These are phyloP conservation scores for Corythornis cristatus DNA, from an alignment of 2,113 vertebrate genomes.

Conservation along the genomic window DNA sequence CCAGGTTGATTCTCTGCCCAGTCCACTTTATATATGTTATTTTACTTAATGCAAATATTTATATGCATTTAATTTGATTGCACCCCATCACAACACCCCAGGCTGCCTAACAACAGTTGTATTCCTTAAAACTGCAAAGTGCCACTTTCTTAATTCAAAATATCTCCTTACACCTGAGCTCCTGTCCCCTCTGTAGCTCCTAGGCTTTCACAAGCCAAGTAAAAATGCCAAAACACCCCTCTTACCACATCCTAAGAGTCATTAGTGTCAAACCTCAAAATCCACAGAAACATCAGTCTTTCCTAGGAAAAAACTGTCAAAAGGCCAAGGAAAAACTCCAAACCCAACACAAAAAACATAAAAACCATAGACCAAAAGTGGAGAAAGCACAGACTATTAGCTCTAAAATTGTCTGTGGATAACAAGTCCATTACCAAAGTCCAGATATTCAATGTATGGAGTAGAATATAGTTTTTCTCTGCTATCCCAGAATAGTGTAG, in stretches of 20 bases:
- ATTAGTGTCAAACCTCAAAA: neutral
- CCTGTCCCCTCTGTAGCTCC: neutral
- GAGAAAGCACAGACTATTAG: neutral
- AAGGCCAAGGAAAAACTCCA: neutral
- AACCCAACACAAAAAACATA: neutral
- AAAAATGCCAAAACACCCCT: neutral
- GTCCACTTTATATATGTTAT: neutral
- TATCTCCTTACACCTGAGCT: neutral
- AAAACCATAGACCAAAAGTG: neutral
- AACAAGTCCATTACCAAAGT: neutral
- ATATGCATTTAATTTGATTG: conserved; percentile 32
- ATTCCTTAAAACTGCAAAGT: neutral
- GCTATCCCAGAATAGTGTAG: neutral
- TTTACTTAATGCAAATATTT: neutral
- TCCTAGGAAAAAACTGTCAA: neutral
- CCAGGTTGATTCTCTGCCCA: neutral
- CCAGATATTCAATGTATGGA: neutral
- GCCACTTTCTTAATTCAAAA: neutral
- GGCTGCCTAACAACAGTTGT: neutral
- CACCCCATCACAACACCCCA: neutral
- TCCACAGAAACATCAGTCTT: neutral
- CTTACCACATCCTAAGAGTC: neutral
- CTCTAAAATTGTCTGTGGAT: neutral
- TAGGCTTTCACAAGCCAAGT: neutral
- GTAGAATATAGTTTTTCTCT: neutral